phyloP scores from a whole-genome alignment of 2,888 invertebrate genomes.

The Stenodema calcarata region DNA sequence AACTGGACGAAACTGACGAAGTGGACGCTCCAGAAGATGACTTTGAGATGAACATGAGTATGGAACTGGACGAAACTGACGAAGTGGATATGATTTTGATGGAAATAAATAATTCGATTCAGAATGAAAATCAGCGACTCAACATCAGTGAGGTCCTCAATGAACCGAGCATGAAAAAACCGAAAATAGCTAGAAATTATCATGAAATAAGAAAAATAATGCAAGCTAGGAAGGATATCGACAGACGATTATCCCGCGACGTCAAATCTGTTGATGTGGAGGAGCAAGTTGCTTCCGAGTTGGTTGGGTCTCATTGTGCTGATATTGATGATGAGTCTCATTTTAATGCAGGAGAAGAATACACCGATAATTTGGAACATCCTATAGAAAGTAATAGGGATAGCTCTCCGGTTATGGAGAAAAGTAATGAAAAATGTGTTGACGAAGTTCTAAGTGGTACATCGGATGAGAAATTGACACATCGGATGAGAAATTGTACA shows the following conservation, averaged over 20 bases:
- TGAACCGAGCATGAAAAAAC: slow-evolving; percentile 64
- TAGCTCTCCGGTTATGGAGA: background rate
- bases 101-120: slow-evolving; percentile 51
- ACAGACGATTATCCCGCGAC: slow-evolving; percentile 56
- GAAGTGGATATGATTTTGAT: slow-evolving; percentile 50
- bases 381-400: too few species aligned
- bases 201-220: slow-evolving; percentile 71
- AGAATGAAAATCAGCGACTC: slow-evolving; percentile 21
- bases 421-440: background rate
- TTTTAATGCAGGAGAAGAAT: too few species aligned
- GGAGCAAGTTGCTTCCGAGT: background rate
- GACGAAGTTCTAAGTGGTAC: background rate
- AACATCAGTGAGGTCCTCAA: background rate
- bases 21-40: background rate
- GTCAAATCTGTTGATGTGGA: background rate
- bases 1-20: background rate
- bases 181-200: slow-evolving; percentile 73
- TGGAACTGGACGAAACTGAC: background rate
- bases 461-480: background rate
- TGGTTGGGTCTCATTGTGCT: background rate
- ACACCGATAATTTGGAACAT: too few species aligned
- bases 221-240: slow-evolving; percentile 71
- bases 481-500: background rate
- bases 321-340: background rate
- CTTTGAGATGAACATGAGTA: background rate